phyloP scores from a whole-genome alignment of 1,140 invertebrate genomes.

The Homarus americanus region DNA sequence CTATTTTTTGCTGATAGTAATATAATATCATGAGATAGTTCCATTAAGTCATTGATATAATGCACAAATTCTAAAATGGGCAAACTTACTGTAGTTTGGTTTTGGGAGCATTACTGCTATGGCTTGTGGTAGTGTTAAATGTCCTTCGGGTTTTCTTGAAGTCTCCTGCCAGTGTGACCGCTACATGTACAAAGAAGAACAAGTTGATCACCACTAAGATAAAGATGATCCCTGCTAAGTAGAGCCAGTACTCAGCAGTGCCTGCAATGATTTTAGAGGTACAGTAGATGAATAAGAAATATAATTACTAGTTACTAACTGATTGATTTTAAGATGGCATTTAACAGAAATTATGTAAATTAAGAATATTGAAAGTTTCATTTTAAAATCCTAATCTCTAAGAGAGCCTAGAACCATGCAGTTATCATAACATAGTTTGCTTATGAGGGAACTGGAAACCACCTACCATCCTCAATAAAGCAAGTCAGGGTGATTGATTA shows the following conservation, averaged over 20 bases:
- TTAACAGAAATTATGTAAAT: no score
- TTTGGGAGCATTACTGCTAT: conserved; percentile 41
- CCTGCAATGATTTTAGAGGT: conserved; percentile 71
- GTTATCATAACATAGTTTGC: no score
- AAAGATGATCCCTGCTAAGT: conserved; percentile 80
- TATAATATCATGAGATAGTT: no score
- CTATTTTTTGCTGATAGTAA: no score
- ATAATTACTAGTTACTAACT: neutral
- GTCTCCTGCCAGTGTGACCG: conserved; percentile 79
- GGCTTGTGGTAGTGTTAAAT: conserved; percentile 80
- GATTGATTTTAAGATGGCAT: no score
- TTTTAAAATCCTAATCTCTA: no score
- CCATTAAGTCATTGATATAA: no score
- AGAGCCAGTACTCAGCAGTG: conserved; percentile 70
- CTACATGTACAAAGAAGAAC: conserved; percentile 83
- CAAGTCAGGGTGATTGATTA: no score
- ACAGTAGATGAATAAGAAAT: neutral
- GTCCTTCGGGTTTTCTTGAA: conserved; percentile 83
- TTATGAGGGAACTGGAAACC: no score
- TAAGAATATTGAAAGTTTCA: no score
- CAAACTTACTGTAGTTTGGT: conserved; percentile 76
- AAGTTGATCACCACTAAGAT: conserved; percentile 83
- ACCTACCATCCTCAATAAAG: no score
- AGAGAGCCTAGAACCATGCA: no score
- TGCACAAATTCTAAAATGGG: neutral